Percentiles rank a stretch among this genome's conserved stretches.
Evolutionary conservation across 2,113 vertebrate genomes (phyloP).

Genomic region (Ophiodon elongatus): DNA sequence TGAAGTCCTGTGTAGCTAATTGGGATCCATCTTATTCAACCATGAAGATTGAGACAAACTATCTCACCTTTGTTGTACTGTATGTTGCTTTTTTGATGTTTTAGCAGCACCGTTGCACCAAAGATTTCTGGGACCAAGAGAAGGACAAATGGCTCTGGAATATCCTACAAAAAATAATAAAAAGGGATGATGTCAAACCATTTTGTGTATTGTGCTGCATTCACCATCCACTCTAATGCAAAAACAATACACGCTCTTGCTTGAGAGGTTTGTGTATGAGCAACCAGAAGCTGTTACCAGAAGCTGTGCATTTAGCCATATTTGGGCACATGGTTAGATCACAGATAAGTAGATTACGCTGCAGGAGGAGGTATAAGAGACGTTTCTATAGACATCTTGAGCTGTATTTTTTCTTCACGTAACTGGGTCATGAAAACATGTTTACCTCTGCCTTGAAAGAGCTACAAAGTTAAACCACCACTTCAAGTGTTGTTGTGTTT

Average conservation of each 20-base stretch:
- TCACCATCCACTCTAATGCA: neutral
- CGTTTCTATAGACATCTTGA: neutral
- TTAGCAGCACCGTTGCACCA: neutral
- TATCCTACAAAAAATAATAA: neutral
- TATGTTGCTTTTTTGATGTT: neutral
- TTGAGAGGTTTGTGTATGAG: neutral
- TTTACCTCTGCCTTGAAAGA: conserved; percentile 1
- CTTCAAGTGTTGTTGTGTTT: neutral
- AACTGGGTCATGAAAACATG: neutral
- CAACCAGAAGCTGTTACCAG: neutral
- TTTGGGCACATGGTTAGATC: neutral
- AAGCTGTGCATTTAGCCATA: neutral
- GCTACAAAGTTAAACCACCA: neutral
- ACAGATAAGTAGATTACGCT: neutral
- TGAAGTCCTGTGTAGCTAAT: neutral
- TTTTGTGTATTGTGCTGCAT: neutral
- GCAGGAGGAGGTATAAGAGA: neutral
- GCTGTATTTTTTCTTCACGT: neutral
- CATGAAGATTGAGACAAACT: neutral
- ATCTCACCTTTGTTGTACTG: neutral
- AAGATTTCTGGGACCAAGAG: neutral
- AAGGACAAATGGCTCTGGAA: neutral
- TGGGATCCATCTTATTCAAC: neutral
- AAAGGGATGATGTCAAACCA: neutral
- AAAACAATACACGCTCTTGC: neutral